Conservation (phyloP, 2,888 invertebrate species). For the Drosophila emarginata region DNA sequence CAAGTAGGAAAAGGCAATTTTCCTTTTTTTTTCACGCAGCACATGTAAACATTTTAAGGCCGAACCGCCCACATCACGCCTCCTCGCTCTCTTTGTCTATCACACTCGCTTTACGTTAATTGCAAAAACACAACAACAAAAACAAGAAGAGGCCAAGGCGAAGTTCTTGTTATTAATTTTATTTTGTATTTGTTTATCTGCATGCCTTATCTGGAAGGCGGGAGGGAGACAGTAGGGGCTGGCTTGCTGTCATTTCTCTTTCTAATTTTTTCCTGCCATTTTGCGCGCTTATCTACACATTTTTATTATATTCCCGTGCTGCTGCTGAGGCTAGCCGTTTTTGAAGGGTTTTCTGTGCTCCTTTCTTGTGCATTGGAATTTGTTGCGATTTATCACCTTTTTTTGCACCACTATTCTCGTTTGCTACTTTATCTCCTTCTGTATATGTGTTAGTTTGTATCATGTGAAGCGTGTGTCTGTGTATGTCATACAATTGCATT, state of each 20-base stretch:
- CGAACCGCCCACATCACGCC: slow-evolving; percentile 8
- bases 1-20: slow-evolving; percentile 66
- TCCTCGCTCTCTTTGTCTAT: background rate
- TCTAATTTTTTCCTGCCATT: slow-evolving; percentile 48
- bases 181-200: slow-evolving; percentile 67
- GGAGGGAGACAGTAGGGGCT: background rate
- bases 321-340: slow-evolving; percentile 17
- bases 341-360: slow-evolving; percentile 52
- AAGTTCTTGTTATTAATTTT: slow-evolving; percentile 56
- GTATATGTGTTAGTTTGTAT: background rate
- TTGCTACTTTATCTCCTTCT: background rate
- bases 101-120: slow-evolving; percentile 24
- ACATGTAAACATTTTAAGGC: slow-evolving; percentile 68
- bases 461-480: background rate
- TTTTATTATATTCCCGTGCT: slow-evolving; percentile 47
- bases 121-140: slow-evolving; percentile 41
- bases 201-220: slow-evolving; percentile 53
- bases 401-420: slow-evolving; percentile 5
- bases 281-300: slow-evolving; percentile 70
- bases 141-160: slow-evolving; percentile 18
- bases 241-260: slow-evolving; percentile 46
- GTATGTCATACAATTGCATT: slow-evolving; percentile 8
- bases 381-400: slow-evolving; percentile 34
- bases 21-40: slow-evolving; percentile 47
- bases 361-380: slow-evolving; percentile 60